Conservation (phyloP, 2,888 invertebrate species). For the Helobdella robusta region DNA sequence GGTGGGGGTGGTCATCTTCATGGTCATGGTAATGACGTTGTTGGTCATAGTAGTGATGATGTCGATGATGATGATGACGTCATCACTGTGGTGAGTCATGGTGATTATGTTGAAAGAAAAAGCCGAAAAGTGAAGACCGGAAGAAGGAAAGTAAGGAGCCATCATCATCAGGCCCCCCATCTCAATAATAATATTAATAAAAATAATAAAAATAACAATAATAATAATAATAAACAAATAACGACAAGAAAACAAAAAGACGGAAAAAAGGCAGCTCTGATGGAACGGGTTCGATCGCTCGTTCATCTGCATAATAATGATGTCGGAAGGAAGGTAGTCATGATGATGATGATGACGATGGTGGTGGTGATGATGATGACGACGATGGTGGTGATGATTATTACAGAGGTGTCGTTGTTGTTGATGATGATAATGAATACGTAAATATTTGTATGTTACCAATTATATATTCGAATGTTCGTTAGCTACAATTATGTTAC, state of each 20-base stretch:
- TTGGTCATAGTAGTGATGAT: neutral
- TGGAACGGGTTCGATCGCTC: constrained; percentile 4
- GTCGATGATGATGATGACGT: constrained; percentile 5
- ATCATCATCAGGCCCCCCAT: neutral
- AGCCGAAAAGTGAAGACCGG: neutral
- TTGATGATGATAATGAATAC: neutral
- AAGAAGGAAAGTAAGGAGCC: neutral
- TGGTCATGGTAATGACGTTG: neutral
- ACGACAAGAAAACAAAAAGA: neutral
- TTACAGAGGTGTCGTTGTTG: neutral
- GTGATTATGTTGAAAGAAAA: neutral
- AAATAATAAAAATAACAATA: neutral
- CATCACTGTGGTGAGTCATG: neutral
- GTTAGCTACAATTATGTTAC: neutral
- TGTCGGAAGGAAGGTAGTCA: constrained; percentile 75
- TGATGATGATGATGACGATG: constrained; percentile 7
- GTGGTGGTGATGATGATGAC: neutral
- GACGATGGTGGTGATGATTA: neutral
- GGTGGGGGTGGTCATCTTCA: neutral
- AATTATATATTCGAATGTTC: constrained; percentile 1
- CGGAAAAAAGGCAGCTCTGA: neutral
- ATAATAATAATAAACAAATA: neutral
- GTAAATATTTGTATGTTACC: neutral
- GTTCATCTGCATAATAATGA: constrained; percentile 90
- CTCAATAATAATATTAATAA: neutral